phyloP scores from a whole-genome alignment of 2,113 vertebrate species.

The Menura novaehollandiae region DNA sequence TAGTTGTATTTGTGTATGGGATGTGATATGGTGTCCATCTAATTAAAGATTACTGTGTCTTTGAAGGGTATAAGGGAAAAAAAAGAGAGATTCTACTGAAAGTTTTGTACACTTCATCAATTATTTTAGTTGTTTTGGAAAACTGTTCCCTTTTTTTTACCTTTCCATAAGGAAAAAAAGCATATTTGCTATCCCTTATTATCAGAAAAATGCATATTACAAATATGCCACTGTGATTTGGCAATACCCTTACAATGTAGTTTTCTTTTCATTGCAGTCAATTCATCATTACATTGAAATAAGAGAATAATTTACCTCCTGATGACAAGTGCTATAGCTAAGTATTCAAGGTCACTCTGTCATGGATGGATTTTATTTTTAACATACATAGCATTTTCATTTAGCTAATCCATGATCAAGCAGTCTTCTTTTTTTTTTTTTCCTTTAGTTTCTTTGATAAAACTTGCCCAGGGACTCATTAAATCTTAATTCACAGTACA shows the following conservation, averaged over 20 bases:
- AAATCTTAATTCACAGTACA: conserved; percentile 37
- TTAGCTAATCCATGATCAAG: not conserved
- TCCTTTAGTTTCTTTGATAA: not conserved
- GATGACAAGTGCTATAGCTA: not conserved
- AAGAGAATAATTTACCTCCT: not conserved
- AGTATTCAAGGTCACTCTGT: not conserved
- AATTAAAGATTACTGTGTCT: not conserved
- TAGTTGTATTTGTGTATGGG: not conserved
- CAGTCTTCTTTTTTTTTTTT: not conserved
- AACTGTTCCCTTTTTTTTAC: not conserved
- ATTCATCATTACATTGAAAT: not conserved
- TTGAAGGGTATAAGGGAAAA: not conserved
- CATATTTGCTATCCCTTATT: not conserved
- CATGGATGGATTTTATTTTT: not conserved
- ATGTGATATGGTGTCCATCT: not conserved
- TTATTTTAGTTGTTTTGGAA: not conserved
- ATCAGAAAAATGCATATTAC: not conserved
- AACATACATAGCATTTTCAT: not conserved
- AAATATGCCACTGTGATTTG: not conserved
- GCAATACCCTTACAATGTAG: not conserved
- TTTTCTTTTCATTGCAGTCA: not conserved
- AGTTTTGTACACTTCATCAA: not conserved
- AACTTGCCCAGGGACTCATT: conserved; percentile 24
- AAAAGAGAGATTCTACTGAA: not conserved
- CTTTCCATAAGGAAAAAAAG: not conserved